These are phyloP conservation scores for Aplochiton taeniatus DNA, from an alignment of 2,797 vertebrate genomes.

Conservation along the genomic window DNA sequence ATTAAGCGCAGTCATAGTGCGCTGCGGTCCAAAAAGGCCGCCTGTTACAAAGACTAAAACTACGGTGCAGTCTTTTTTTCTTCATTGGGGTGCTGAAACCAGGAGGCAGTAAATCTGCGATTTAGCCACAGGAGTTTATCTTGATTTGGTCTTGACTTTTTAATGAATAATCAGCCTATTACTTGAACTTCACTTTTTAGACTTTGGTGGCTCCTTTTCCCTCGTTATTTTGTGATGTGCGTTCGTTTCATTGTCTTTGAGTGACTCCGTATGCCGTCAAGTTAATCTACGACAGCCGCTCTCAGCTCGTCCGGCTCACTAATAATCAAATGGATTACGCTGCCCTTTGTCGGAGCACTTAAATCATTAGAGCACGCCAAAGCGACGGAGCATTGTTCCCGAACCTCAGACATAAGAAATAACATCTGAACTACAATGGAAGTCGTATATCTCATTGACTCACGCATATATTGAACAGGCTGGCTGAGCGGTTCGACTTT, in stretches of 20 bases:
- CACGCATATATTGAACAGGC: slow-evolving; percentile 36
- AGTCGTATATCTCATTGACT: slow-evolving; percentile 58
- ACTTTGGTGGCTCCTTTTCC: no score
- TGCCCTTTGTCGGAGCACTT: slow-evolving; percentile 75
- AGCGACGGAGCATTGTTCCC: slow-evolving; percentile 76
- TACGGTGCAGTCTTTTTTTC: not conserved
- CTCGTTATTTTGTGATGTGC: no score
- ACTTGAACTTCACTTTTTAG: no score
- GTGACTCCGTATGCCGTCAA: no score
- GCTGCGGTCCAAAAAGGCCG: slow-evolving; percentile 54
- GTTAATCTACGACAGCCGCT: slow-evolving; percentile 1
- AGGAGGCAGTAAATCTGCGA: not conserved
- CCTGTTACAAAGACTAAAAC: not conserved
- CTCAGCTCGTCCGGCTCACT: slow-evolving; percentile 38
- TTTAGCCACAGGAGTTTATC: no score
- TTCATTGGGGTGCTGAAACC: no score
- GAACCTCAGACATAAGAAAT: slow-evolving; percentile 73
- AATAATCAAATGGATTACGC: slow-evolving; percentile 77
- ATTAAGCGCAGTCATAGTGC: slow-evolving; percentile 66
- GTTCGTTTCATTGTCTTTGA: no score
- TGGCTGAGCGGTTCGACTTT: slow-evolving; percentile 50
- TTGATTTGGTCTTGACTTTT: no score
- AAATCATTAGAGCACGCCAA: slow-evolving; percentile 78
- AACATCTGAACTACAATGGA: slow-evolving; percentile 80
- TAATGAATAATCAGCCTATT: no score